Percentiles rank a stretch among this genome's conserved stretches.
Evolutionary conservation across 2,113 vertebrate genomes (phyloP).

Genomic region (Cottus gobio): DNA sequence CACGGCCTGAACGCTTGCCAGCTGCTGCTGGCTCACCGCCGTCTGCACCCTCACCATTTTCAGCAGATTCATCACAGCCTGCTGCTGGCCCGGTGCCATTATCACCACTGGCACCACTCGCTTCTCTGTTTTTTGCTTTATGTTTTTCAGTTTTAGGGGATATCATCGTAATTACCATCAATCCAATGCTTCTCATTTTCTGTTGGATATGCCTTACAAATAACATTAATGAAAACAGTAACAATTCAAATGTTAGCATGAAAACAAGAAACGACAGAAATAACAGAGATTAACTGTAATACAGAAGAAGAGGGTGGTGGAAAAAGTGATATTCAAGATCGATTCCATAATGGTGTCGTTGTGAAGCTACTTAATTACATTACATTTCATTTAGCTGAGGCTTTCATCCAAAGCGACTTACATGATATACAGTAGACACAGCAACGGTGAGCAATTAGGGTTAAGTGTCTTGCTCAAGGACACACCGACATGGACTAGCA

Average conservation of each 20-base stretch:
- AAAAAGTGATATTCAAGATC: slow-evolving; percentile 31
- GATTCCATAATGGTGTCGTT: neutral
- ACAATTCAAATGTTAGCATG: slow-evolving; percentile 41
- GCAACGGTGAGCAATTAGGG: too few relatives aligned
- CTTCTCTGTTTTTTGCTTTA: slow-evolving; percentile 53
- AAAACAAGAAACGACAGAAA: slow-evolving; percentile 46
- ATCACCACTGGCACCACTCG: slow-evolving; percentile 46
- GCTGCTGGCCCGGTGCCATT: slow-evolving; percentile 54
- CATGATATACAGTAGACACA: too few relatives aligned
- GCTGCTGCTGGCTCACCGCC: slow-evolving; percentile 48
- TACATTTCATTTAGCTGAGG: too few relatives aligned
- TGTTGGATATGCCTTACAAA: slow-evolving; percentile 58
- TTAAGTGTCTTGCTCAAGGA: too few relatives aligned
- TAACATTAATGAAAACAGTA: slow-evolving; percentile 57
- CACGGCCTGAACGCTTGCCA: slow-evolving; percentile 61
- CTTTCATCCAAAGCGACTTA: too few relatives aligned
- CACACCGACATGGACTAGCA: too few relatives aligned
- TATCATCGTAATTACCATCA: slow-evolving; percentile 69
- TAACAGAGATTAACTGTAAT: slow-evolving; percentile 12
- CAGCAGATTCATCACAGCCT: slow-evolving; percentile 53
- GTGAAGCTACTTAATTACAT: neutral
- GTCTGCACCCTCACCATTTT: slow-evolving; percentile 58
- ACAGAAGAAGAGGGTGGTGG: slow-evolving; percentile 3
- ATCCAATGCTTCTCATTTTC: slow-evolving; percentile 62
- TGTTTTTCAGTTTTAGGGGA: slow-evolving; percentile 57